Percentiles rank a stretch among this genome's conserved stretches.
These are phyloP conservation scores for Hypomesus transpacificus DNA, from an alignment of 2,113 vertebrate species.

Conservation along the genomic window DNA sequence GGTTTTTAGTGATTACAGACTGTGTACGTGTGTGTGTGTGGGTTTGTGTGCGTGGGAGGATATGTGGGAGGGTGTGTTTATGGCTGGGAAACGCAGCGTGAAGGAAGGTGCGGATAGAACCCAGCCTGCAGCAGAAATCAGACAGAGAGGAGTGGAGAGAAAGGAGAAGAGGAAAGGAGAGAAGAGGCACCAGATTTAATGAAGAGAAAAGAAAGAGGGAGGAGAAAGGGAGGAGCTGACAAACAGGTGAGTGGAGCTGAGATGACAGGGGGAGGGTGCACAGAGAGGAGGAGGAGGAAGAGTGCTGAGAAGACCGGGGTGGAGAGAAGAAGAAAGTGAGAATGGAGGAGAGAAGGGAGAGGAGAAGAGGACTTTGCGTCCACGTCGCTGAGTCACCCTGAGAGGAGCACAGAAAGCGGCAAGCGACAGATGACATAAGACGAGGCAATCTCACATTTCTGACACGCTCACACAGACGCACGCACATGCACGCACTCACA, in stretches of 20 bases:
- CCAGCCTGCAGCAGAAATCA: constrained; percentile 36
- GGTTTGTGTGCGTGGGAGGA: constrained; percentile 39
- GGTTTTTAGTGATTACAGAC: background rate
- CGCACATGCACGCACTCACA: background rate
- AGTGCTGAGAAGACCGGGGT: constrained; percentile 33
- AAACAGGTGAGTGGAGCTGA: background rate
- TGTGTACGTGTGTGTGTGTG: constrained; percentile 26
- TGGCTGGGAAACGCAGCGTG: constrained; percentile 34
- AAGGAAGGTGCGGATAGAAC: constrained; percentile 60
- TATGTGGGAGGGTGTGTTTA: constrained; percentile 5
- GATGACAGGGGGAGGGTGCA: constrained; percentile 29
- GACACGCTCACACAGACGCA: background rate
- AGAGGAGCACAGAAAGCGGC: background rate
- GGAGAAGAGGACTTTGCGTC: background rate
- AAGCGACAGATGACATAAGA: constrained; percentile 11
- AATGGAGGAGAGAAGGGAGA: constrained; percentile 8
- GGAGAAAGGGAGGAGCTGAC: background rate
- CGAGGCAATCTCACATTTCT: constrained; percentile 21
- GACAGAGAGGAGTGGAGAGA: constrained; percentile 18
- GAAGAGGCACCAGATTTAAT: background rate
- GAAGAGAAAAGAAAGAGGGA: background rate
- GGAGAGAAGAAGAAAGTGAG: constrained; percentile 35
- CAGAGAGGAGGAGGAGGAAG: constrained; percentile 50
- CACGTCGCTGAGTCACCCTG: background rate
- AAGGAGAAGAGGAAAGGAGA: constrained; percentile 22